Base-by-base conservation (phyloP, 2,888 invertebrate genomes). In the Uloborus plumipes region DNA sequence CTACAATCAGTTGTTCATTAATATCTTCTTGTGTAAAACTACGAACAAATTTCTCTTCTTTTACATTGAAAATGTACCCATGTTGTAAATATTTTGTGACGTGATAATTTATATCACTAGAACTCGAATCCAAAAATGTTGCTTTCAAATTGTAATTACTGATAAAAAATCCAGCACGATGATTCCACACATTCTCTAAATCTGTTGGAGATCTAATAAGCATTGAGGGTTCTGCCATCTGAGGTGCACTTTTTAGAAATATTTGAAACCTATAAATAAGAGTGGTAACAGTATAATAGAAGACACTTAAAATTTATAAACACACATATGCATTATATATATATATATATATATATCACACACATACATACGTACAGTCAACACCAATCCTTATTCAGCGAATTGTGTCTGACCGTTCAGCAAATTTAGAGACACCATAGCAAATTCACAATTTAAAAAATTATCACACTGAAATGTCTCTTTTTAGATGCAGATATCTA, bases 1-100 rank as follows among this genome's bases (percentile, higher is more conserved):
- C 22, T n/a, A 73, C 59, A 31, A 83, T 55, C 9, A 86, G 86
- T 16, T 87, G 87, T 62, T 88, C 88, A 83, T 89, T 88, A 20
- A 89, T 79, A 84, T 89, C 89, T 72, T 87, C 85, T 85, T 89
- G 89, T 0, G 88, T 88, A 84, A 89, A 89, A 39, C 87, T 80
- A 58, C 87, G 85, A 1, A 89, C 87, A 51, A 75, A 49, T 22
- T 87, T 86, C 78, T 88, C 87, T 13, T 88, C 87, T 39, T 86
- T 86, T 9, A 86, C 86, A 85, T 89, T 88, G 84, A 88, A 88
- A 15, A 89, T 84, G 72, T 88, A 87, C 9, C 88, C 89, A 78
- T 87, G 85, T 65, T 86, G 85, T 9, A 89, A 88, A 59, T 86
- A 86, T 64, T 87, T 86, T 22, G 86, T 85, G 47, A 89, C 85